Conservation (phyloP, 2,888 invertebrate genomes). For the Balanococcus diminutus region DNA sequence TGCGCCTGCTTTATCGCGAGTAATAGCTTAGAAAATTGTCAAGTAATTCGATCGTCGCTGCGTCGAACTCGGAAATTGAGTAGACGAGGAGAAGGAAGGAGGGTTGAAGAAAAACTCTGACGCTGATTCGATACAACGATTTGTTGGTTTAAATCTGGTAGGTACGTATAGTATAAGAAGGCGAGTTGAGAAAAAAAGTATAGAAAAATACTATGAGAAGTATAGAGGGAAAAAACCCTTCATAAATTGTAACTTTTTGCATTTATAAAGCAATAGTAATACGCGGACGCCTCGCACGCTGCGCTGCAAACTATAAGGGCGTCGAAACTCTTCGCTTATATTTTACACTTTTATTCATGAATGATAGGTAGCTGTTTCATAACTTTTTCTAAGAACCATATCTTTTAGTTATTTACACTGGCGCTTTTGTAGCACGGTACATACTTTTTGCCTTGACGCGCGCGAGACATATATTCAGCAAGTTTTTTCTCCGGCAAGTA, state of each 20-base stretch:
- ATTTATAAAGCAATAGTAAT: slow-evolving; percentile 28
- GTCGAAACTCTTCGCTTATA: slow-evolving; percentile 42
- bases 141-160: background rate
- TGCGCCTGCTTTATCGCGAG: background rate
- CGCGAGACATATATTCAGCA: slow-evolving; percentile 42
- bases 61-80: background rate
- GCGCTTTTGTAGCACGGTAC: background rate
- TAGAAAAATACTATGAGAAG: too few relatives aligned
- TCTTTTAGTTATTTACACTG: slow-evolving; percentile 42
- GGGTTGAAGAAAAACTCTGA: background rate
- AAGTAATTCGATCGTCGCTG: slow-evolving; percentile 1
- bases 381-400: slow-evolving; percentile 42
- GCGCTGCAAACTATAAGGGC: slow-evolving; percentile 1
- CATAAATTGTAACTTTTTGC: slow-evolving; percentile 42
- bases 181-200: background rate
- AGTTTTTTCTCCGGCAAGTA: slow-evolving; percentile 42
- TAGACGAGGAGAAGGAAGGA: background rate
- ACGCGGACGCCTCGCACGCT: background rate
- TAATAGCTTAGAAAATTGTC: background rate
- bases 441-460: background rate
- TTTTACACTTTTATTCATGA: slow-evolving; percentile 42
- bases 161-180: background rate
- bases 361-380: slow-evolving; percentile 42
- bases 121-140: slow-evolving; percentile 14
- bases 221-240: background rate